Conservation (phyloP, 1,140 invertebrate genomes). For the Halesus radiatus region DNA sequence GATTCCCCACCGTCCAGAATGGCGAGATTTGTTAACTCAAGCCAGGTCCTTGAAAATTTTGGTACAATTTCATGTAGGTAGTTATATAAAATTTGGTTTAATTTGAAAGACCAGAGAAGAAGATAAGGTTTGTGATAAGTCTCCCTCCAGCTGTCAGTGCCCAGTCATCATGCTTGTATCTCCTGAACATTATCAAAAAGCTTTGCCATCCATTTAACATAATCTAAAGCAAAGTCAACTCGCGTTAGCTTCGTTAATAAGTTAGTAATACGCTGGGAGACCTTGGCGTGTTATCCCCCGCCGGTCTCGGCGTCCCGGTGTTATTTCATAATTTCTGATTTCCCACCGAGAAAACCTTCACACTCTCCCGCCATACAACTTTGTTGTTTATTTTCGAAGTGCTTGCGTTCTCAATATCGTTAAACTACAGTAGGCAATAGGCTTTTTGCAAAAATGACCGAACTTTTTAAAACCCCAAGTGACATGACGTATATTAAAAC, state of each 20-base stretch:
- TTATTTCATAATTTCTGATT: constrained; percentile 24
- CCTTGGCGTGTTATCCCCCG: not conserved
- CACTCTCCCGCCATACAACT: not conserved
- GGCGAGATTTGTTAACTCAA: too few relatives aligned
- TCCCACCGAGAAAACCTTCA: not conserved
- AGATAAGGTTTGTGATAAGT: too few relatives aligned
- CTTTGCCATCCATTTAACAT: not conserved
- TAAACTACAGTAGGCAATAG: not conserved
- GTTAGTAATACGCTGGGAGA: not conserved
- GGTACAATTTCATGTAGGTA: too few relatives aligned
- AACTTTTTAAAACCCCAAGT: not conserved
- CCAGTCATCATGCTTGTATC: too few relatives aligned
- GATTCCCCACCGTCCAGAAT: too few relatives aligned
- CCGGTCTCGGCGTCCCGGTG: not conserved
- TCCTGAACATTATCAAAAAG: too few relatives aligned
- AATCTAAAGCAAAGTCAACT: not conserved
- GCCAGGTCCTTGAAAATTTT: too few relatives aligned
- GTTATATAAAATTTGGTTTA: too few relatives aligned
- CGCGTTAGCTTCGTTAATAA: not conserved
- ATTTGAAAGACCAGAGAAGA: too few relatives aligned
- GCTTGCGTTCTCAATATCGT: not conserved
- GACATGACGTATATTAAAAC: not conserved
- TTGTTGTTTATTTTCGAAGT: constrained; percentile 25
- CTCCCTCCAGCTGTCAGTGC: too few relatives aligned
- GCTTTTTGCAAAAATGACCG: not conserved